A percentile compares a stretch with the other conserved stretches of the same genome.
These are phyloP conservation scores for Abrostola triplasia DNA, from an alignment of 2,888 invertebrate species.

Conservation along the genomic window DNA sequence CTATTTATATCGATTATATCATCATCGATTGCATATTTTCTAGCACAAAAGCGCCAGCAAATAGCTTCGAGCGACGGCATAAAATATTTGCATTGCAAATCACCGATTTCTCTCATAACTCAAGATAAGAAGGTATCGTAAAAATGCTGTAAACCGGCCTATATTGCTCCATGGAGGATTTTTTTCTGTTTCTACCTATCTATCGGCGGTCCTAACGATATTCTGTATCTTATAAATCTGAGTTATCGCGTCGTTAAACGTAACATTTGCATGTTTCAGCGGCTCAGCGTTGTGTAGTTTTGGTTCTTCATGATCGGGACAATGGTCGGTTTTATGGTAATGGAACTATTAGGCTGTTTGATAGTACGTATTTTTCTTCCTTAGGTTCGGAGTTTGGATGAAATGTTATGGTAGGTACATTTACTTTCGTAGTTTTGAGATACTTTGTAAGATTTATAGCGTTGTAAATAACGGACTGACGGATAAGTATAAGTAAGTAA, in stretches of 20 bases:
- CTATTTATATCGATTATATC: conserved; percentile 19
- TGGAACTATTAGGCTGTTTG: conserved; percentile 32
- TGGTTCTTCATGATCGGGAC: conserved; percentile 48
- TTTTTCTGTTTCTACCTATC: conserved; percentile 56
- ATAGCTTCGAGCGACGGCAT: conserved; percentile 58
- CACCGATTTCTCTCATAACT: conserved; percentile 66
- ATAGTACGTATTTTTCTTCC: conserved; percentile 44
- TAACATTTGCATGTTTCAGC: conserved; percentile 49
- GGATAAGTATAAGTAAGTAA: too few species aligned
- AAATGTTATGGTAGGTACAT: conserved; percentile 33
- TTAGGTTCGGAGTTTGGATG: conserved; percentile 20
- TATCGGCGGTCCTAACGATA: conserved; percentile 50
- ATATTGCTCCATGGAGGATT: conserved; percentile 52
- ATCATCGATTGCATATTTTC: conserved; percentile 53
- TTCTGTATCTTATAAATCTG: conserved; percentile 56
- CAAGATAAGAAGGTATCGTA: conserved; percentile 67
- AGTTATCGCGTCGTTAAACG: conserved; percentile 54
- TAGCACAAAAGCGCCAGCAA: conserved; percentile 51
- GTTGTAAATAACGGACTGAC: too few species aligned
- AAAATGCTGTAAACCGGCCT: conserved; percentile 63
- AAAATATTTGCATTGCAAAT: conserved; percentile 70
- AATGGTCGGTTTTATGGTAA: conserved; percentile 50
- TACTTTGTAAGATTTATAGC: neutral
- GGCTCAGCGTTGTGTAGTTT: conserved; percentile 40
- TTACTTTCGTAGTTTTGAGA: conserved; percentile 14